Percentiles rank a stretch among this genome's conserved stretches.
phyloP scores from a whole-genome alignment of 2,888 invertebrate genomes.

The Malachius bipustulatus region DNA sequence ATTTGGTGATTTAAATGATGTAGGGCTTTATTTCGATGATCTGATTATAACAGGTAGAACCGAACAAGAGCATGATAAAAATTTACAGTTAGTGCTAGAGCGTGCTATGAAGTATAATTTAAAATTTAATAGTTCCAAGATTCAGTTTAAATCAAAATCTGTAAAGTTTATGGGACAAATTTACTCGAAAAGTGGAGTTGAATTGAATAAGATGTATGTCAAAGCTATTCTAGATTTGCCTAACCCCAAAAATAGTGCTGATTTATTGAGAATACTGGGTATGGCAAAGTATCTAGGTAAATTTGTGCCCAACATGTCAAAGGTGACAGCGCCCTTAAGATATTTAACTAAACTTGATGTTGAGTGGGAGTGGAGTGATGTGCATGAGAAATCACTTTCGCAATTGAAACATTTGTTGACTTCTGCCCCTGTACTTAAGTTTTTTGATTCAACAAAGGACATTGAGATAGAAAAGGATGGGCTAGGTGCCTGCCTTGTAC shows the following conservation, averaged over 20 bases:
- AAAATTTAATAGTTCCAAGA: no score
- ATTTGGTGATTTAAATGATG: no score
- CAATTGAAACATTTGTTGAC: conserved; percentile 10
- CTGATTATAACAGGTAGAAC: conserved; percentile 13
- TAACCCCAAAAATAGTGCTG: conserved; percentile 15
- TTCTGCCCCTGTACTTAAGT: conserved; percentile 10
- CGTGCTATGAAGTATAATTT: conserved; percentile 15
- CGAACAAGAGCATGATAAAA: conserved; percentile 15
- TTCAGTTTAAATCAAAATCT: no score
- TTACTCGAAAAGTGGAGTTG: conserved; percentile 15
- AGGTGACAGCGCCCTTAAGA: conserved; percentile 7
- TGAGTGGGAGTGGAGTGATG: conserved; percentile 10
- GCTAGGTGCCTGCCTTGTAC: conserved; percentile 19
- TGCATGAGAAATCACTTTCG: conserved; percentile 9
- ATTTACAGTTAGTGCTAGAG: conserved; percentile 15
- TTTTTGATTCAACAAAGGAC: conserved; percentile 9
- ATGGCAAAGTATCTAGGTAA: conserved; percentile 12
- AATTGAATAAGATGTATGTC: conserved; percentile 15
- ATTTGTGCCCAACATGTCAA: no score
- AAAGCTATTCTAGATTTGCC: conserved; percentile 19
- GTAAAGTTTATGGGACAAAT: conserved; percentile 18
- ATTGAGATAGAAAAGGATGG: conserved; percentile 16
- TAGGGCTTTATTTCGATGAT: no score
- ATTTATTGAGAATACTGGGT: conserved; percentile 16
- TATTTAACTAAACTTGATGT: conserved; percentile 7